Base-by-base conservation (phyloP, 2,113 vertebrate genomes). In the Myiozetetes cayanensis region DNA sequence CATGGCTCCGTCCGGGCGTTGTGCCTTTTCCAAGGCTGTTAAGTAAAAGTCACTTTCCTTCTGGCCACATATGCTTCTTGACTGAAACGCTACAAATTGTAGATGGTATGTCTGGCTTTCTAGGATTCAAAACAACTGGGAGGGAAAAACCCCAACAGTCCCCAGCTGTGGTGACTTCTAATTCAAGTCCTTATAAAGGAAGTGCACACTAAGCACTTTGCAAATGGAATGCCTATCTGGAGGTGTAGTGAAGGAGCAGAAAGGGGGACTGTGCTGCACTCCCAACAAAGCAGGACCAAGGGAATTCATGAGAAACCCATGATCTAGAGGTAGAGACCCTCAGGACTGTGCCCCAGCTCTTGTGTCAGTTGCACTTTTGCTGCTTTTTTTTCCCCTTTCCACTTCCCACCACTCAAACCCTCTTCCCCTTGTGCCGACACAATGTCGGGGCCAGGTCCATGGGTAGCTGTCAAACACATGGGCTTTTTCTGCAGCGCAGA, bases 281-380 rank as follows among this genome's bases (percentile, higher is more conserved):
- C 33, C 58, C 74, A 59, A 62, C 37, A 77, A 47, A 86, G 33
- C 0, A 0, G 12, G 59, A 61, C 12, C 1, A 1, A 61, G 68
- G 43, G 24, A 70, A 52, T 8, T n/a, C 2, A 1, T 8, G 31
- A 73, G 17, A n/a, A 50, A 65, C 28, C 28, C 43, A 6, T 2
- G 9, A 58, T n/a, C 22, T 39, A 3, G 6, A 82, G 20, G 66
- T 35, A 72, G 44, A 72, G 59, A 82, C 22, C 37, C 53, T 22
- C 50, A 10, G 9, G 14, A 37, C 35, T 73, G 46, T 28, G 28
- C 33, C 55, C 74, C 81, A 75, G 33, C 41, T 83, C 63, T 49
- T 10, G 4, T 2, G 2, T 21, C 15, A 1, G 22, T 35, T 14
- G n/a, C n/a, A n/a, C n/a, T n/a, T n/a, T n/a, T 0, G 0, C 55